Evolutionary conservation across 2,113 vertebrate genomes (phyloP).

Genomic region (Emydocephalus ijimae): DNA sequence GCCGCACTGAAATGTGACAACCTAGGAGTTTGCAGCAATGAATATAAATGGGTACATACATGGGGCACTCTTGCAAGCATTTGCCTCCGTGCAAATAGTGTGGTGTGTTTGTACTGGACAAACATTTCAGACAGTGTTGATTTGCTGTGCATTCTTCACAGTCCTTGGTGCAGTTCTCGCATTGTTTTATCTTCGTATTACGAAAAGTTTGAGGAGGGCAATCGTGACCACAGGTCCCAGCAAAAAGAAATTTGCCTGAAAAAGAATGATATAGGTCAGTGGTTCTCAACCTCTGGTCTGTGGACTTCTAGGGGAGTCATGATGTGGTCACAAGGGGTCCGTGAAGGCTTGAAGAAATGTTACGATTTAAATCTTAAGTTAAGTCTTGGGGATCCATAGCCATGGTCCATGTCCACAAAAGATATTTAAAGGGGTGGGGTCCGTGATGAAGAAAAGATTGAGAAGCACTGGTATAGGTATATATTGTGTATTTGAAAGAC

Average conservation of each 20-base stretch:
- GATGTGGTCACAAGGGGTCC: not conserved
- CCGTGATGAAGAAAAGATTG: not conserved
- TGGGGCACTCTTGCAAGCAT: slow-evolving; percentile 76
- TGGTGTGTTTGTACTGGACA: slow-evolving; percentile 14
- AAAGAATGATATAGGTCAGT: slow-evolving; percentile 1
- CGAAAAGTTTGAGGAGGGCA: slow-evolving; percentile 80
- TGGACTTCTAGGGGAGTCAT: not conserved
- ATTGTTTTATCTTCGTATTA: slow-evolving; percentile 66
- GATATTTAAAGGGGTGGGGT: not conserved
- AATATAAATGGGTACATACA: slow-evolving; percentile 65
- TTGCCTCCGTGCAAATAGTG: slow-evolving; percentile 76
- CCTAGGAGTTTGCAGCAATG: not conserved
- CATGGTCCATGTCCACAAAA: not conserved
- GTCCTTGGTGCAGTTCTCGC: slow-evolving; percentile 73
- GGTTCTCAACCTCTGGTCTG: not conserved
- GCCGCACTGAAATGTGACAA: not conserved
- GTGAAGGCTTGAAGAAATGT: not conserved
- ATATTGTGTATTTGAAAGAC: not conserved
- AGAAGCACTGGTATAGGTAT: not conserved
- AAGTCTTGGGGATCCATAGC: not conserved
- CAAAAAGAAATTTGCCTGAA: slow-evolving; percentile 72
- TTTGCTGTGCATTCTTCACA: slow-evolving; percentile 73
- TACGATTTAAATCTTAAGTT: not conserved
- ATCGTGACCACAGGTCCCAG: slow-evolving; percentile 60
- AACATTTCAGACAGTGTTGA: slow-evolving; percentile 73